Base-by-base conservation (phyloP, 2,797 vertebrate genomes). In the Synaphobranchus kaupii region DNA sequence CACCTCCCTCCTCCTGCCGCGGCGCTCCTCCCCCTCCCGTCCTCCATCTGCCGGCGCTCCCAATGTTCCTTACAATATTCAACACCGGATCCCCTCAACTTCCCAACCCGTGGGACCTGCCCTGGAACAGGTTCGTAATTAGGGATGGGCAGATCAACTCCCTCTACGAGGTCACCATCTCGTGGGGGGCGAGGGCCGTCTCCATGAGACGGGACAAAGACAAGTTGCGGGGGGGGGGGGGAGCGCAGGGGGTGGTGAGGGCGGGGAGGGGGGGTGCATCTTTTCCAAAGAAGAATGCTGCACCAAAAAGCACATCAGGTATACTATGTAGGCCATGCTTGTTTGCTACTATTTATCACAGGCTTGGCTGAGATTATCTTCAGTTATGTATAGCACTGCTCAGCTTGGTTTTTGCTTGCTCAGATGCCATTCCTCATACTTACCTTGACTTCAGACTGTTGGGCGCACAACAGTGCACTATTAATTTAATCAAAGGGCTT, bases 21-120 rank as follows among this genome's bases (percentile, higher is more conserved):
- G 73, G 44, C 25, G 15, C 60, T 50, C 47, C 87, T 58, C 87
- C 52, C 63, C 20, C 78, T 71, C 80, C 78, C 73, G 84, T 80
- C 60, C 60, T 88, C 87, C 87, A 88, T 88, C 87, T 88, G 80
- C 87, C 87, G 84, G 78, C 20, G 58, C 34, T 83, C 78, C 63
- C 15, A 54, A 54, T 86, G 68, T 71, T 84, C 50, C 87, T 86
- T 86, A 86, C 84, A 83, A 86, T 86, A 88, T 86, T 86, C 86
- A 88, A 88, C 84, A 86, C 78, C 63, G 58, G 48, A 85, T 86
- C 87, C 84, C 84, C 78, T 56, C 76, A 56, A 31, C 34, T 60
- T 48, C 63, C 28, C 78, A 22, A 6, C 87, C 84, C 76, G 50
- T 28, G 78, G 63, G 84, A 86, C 76, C 60, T 83, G 84, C 84